Evolutionary conservation across 2,797 vertebrate genomes (phyloP).

Genomic region (Hylomyscus alleni): DNA sequence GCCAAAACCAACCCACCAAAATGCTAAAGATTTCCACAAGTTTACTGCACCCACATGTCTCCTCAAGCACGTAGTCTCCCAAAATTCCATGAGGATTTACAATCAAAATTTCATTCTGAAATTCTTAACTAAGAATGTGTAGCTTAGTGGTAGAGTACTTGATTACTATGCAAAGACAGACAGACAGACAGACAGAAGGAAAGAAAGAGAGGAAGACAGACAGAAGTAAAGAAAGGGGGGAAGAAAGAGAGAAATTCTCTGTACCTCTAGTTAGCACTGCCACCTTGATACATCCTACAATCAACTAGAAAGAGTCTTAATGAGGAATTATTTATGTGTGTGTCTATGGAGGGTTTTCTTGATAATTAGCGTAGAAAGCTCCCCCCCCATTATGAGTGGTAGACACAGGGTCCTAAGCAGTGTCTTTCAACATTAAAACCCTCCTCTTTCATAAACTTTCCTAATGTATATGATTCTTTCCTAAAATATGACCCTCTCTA

Average conservation of each 20-base stretch:
- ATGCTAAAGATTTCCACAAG: neutral
- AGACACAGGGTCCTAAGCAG: neutral
- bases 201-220: neutral
- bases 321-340: neutral
- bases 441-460: neutral
- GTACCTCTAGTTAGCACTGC: neutral
- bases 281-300: neutral
- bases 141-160: neutral
- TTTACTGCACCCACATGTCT: neutral
- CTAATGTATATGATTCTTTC: neutral
- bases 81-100: neutral
- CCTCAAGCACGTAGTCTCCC: neutral
- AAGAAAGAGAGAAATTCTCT: neutral
- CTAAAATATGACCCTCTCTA: neutral
- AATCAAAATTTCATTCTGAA: neutral
- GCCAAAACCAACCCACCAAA: neutral
- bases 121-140: neutral
- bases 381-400: neutral
- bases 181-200: neutral
- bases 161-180: neutral
- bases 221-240: neutral
- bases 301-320: neutral
- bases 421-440: neutral
- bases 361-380: neutral
- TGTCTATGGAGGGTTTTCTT: neutral